Evolutionary conservation across 2,888 invertebrate species (phyloP).

Genomic region (Apamea epomidion): DNA sequence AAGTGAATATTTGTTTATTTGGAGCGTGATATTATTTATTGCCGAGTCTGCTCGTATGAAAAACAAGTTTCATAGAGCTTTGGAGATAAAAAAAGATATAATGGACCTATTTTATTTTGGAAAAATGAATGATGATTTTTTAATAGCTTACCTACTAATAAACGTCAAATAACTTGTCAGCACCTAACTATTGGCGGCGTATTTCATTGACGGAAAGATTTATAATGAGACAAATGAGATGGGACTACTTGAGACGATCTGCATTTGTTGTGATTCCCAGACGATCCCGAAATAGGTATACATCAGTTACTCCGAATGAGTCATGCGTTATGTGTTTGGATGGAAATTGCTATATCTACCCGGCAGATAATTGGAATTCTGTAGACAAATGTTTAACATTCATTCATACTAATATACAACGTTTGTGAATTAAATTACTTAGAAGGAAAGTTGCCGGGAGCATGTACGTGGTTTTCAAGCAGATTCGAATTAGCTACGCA

Average conservation of each 20-base stretch:
- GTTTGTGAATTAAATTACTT: constrained; percentile 14
- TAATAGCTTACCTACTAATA: constrained; percentile 12
- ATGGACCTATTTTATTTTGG: constrained; percentile 1
- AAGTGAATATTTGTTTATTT: constrained; percentile 76
- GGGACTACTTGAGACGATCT: constrained; percentile 71
- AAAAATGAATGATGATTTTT: constrained; percentile 25
- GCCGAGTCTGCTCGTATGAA: constrained; percentile 62
- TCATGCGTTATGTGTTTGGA: constrained; percentile 73
- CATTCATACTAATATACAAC: constrained; percentile 33
- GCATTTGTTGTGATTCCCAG: constrained; percentile 84
- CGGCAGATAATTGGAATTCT: constrained; percentile 57
- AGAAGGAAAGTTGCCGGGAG: constrained; percentile 9
- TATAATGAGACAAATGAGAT: constrained; percentile 75
- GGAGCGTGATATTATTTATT: constrained; percentile 75
- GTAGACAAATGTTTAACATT: constrained; percentile 44
- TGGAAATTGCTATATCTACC: constrained; percentile 57
- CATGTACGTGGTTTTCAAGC: constrained; percentile 19
- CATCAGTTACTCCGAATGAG: constrained; percentile 76
- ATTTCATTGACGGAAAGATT: constrained; percentile 69
- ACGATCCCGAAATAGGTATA: constrained; percentile 84
- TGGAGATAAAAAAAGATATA: constrained; percentile 2
- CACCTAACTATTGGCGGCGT: neutral
- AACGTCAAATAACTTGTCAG: constrained; percentile 31
- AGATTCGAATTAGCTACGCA: constrained; percentile 32
- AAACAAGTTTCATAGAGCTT: constrained; percentile 63